phyloP scores from a whole-genome alignment of 2,113 vertebrate species.

The Agelaius phoeniceus region DNA sequence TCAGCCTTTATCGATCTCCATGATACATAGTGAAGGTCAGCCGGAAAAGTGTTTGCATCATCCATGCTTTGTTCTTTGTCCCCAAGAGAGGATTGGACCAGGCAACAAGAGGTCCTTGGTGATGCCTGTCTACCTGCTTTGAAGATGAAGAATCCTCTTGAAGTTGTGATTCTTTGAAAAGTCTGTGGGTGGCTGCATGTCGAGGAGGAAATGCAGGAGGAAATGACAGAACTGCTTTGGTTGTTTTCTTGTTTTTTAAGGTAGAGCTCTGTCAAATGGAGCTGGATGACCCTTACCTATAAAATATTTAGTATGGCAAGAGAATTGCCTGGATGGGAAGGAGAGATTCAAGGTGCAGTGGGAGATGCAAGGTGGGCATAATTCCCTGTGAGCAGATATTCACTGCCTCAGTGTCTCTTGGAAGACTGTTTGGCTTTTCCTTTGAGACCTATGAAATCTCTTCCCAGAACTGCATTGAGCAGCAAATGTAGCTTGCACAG shows the following conservation, averaged over 20 bases:
- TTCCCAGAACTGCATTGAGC: neutral
- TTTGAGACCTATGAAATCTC: accelerated
- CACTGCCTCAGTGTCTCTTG: neutral
- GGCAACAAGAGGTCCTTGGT: too few species aligned
- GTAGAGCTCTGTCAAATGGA: neutral
- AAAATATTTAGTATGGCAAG: accelerated
- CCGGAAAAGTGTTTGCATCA: too few species aligned
- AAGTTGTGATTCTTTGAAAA: neutral
- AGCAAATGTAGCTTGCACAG: neutral
- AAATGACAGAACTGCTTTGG: too few species aligned
- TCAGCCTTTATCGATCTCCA: too few species aligned
- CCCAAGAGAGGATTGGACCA: too few species aligned
- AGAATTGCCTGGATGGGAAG: too few species aligned
- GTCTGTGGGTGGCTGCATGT: too few species aligned
- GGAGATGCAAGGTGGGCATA: neutral
- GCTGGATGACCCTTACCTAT: accelerated
- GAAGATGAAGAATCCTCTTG: neutral
- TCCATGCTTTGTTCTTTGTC: too few species aligned
- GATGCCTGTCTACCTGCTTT: neutral
- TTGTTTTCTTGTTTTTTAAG: too few species aligned
- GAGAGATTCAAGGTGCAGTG: accelerated
- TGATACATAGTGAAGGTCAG: too few species aligned
- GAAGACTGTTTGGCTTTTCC: accelerated
- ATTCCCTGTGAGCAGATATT: neutral
- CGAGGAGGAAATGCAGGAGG: too few species aligned